phyloP scores from a whole-genome alignment of 2,888 invertebrate species.

The Trachelus tabidus region DNA sequence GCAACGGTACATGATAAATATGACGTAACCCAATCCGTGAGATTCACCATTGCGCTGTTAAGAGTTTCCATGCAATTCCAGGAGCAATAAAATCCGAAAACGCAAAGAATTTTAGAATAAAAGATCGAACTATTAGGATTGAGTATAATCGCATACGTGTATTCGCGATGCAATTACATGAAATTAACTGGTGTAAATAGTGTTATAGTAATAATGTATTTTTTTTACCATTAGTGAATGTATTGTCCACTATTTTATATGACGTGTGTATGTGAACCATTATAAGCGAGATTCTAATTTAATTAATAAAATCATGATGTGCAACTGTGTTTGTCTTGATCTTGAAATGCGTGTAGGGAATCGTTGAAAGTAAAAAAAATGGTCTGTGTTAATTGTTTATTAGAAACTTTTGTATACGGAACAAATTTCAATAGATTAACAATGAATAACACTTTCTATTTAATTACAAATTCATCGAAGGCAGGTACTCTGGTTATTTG shows the following conservation, averaged over 20 bases:
- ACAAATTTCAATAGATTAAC: constrained; percentile 28
- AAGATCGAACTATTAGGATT: background rate
- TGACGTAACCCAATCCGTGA: background rate
- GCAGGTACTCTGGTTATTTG: constrained; percentile 6
- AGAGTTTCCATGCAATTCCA: background rate
- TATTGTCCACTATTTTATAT: constrained; percentile 38
- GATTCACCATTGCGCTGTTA: background rate
- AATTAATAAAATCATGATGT: constrained; percentile 42
- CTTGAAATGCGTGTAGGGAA: background rate
- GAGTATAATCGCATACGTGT: background rate
- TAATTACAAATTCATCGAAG: background rate
- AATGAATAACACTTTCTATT: constrained; percentile 15
- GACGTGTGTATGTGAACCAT: constrained; percentile 43
- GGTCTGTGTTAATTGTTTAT: constrained; percentile 22
- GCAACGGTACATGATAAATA: background rate
- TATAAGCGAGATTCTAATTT: constrained; percentile 41
- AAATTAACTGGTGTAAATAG: constrained; percentile 46
- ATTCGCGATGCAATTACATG: constrained; percentile 12
- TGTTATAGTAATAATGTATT: constrained; percentile 39
- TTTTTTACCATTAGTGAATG: constrained; percentile 43
- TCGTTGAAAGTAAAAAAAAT: background rate
- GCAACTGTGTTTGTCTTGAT: background rate
- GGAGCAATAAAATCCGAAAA: background rate
- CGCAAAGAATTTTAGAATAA: background rate
- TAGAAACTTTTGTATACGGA: constrained; percentile 29